Evolutionary conservation across 2,888 invertebrate genomes (phyloP), one percentile per base, ranked within the genome.

Genomic region (Acrobeloides nanus): DNA sequence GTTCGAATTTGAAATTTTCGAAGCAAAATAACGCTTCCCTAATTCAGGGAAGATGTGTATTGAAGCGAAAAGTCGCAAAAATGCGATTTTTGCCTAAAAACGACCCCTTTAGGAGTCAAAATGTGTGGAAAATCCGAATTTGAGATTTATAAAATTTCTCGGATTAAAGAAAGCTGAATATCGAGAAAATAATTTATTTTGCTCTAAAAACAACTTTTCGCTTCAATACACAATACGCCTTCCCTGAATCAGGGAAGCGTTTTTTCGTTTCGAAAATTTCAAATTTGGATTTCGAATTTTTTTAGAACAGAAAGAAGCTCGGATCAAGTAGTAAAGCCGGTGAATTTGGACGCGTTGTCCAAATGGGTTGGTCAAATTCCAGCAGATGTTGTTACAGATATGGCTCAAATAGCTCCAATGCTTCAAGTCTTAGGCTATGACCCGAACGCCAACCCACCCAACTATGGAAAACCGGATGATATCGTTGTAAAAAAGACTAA

Each of bases 321-420:
- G 56, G 93, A 95, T 81, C 95, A 95, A 81, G 92, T 97, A 68
- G 89, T 95, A 76, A 92, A 93, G 73, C 90, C 95, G 12, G 86
- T 97, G 53, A 95, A 97, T 80, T 80, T 88, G 73, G 93, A 57
- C 77, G 95, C 95, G 38, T 81, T 95, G 57, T 68, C 73, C 21
- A 78, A 77, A 55, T 80, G 80, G 80, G 78, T 78, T 21, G 69
- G 76, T 17, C 64, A 74, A 10, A 75, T 80, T 39, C 79, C 80
- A 1, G 82, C 83, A 21, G 92, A 95, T 78, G 90, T 93, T 52
- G 83, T 89, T 56, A 82, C 82, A 55, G 89, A 73, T 41, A 74
- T 73, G 73, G 64, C 61, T 33, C 48, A 51, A 25, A 58, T 73
- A 29, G 73, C 73, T 1, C 73, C 73, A 2, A 73, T 73, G 73